Evolutionary conservation across 2,797 vertebrate genomes (phyloP).

Genomic region (Pseudochromis fuscus): DNA sequence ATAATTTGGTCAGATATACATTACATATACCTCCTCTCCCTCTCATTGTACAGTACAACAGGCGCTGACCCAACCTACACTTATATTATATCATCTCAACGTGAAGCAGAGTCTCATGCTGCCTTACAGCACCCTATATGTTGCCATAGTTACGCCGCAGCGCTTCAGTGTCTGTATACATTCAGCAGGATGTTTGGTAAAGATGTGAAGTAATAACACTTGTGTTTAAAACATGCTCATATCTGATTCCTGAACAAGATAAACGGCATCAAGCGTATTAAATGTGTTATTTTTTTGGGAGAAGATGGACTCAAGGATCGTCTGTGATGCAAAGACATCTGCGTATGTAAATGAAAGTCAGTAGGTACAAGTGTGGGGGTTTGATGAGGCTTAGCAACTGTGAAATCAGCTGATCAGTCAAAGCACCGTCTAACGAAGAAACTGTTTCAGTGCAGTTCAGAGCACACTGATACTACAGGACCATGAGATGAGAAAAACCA

Average conservation of each 20-base stretch:
- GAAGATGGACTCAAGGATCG: not conserved
- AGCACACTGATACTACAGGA: not conserved
- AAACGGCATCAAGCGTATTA: no score
- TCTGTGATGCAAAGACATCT: not conserved
- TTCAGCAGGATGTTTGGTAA: conserved; percentile 42
- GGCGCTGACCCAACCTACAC: conserved; percentile 64
- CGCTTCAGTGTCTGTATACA: conserved; percentile 25
- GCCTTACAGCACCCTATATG: conserved; percentile 58
- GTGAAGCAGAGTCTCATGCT: conserved; percentile 50
- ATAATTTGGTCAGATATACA: conserved; percentile 37
- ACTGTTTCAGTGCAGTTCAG: not conserved
- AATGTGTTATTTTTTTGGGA: no score
- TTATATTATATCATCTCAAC: conserved; percentile 57
- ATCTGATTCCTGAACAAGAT: no score
- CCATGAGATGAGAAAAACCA: not conserved
- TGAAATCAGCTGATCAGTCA: no score
- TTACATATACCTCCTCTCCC: conserved; percentile 24
- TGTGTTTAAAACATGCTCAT: no score
- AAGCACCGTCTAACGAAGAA: no score
- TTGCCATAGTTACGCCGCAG: conserved; percentile 77
- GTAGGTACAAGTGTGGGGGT: not conserved
- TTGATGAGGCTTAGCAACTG: conserved; percentile 13
- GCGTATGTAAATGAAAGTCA: conserved; percentile 6
- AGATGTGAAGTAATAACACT: no score
- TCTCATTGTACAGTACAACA: conserved; percentile 28